These are phyloP conservation scores for Phalacrocorax brasilianus DNA, from an alignment of 2,113 vertebrate species.

Conservation along the genomic window DNA sequence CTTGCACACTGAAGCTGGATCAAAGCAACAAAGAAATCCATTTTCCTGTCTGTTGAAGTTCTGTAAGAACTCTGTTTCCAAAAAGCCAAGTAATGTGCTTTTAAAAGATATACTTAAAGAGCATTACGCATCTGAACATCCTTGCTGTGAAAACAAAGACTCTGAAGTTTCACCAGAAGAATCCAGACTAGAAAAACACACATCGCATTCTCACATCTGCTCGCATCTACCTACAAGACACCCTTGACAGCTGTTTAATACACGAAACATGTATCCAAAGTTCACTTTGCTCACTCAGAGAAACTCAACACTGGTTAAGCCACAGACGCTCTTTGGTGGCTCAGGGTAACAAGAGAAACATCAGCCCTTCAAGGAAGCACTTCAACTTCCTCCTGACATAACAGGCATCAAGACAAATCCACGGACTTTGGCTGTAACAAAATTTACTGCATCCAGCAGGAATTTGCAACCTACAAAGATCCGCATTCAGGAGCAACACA, in stretches of 20 bases:
- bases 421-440: rapidly evolving
- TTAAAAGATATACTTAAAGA: neutral
- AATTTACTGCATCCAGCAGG: rapidly evolving
- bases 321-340: neutral
- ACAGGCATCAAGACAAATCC: rapidly evolving
- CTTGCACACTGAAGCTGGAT: neutral
- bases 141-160: neutral
- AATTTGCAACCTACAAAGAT: neutral
- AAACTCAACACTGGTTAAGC: neutral
- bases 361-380: neutral
- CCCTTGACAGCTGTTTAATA: neutral
- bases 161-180: neutral
- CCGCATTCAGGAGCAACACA: neutral
- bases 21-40: neutral
- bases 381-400: neutral
- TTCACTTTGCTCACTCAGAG: neutral
- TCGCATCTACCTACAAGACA: neutral
- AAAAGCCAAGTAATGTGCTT: neutral
- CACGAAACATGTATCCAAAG: neutral
- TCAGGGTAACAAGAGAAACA: neutral
- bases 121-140: neutral
- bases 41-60: neutral
- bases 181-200: neutral
- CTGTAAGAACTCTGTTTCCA: neutral
- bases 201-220: neutral